Base-by-base conservation (phyloP, 2,888 invertebrate genomes). In the Eulithis prunata region DNA sequence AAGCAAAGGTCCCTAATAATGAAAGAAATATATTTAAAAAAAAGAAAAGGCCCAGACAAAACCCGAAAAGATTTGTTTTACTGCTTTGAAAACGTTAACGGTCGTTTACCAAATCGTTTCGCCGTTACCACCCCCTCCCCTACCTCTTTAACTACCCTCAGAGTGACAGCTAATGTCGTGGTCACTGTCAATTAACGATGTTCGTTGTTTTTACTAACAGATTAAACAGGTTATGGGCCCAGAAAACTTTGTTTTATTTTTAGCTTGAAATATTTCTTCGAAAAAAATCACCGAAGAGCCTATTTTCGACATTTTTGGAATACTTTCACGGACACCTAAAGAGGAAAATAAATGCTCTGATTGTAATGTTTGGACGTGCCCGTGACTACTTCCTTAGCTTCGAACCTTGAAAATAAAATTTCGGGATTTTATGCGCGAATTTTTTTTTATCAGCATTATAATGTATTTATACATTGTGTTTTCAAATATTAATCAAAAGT, bases 121-220 rank as follows among this genome's bases (percentile, higher is more conserved):
- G 56, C 59, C 62, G 43, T 62, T 56, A 38, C 51, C 62, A 52
- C 61, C 57, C 62, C 32, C 57, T 65, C 68, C 60, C 64, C 10
- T 41, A 47, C 46, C 65, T 64, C 70, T 5, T 52, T 51, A 47
- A 41, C 62, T 49, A 38, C 36, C 62, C 54, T 13, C 57, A 13
- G 67, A 67, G 65, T 70, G 70, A 69, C 70, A 64, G 70, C 66
- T 62, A 69, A 69, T 67, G 62, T 64, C 58, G 67, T 54, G 67
- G 65, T 68, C 69, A 72, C 70, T 68, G 69, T 53, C 69, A 69
- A 70, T 70, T 66, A 70, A 65, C 62, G 52, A 52, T 60, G 46
- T 28, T 52, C 28, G 49, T 60, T 38, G 47, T 58, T 60, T 57
- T 60, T 36, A 28, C 53, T 52, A 3, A 58, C 28, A 4, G 46